Percentiles rank a stretch among this genome's conserved stretches.
Conservation (phyloP, 2,888 invertebrate genomes). For the Icerya purchasi region DNA sequence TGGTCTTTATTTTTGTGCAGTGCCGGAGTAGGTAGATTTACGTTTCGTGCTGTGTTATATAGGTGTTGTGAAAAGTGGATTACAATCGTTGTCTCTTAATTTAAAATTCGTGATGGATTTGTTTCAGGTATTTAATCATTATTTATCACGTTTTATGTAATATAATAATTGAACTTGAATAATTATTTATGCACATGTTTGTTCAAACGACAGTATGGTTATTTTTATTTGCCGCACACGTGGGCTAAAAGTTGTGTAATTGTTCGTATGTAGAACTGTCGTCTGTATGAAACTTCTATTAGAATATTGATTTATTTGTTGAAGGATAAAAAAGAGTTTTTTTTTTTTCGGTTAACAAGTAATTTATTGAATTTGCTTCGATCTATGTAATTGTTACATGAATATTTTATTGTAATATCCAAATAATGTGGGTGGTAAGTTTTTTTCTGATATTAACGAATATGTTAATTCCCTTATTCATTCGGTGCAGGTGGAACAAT, state of each 20-base stretch:
- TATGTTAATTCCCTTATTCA: not conserved
- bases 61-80: not conserved
- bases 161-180: too few species aligned
- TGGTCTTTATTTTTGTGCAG: conserved; percentile 6
- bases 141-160: too few species aligned
- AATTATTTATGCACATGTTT: too few species aligned
- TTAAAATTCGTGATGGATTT: not conserved
- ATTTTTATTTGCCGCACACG: conserved; percentile 14
- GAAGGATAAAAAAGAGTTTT: too few species aligned
- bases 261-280: too few species aligned
- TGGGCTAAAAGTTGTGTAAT: conserved; percentile 8
- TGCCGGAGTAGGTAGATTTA: conserved; percentile 12
- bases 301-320: too few species aligned
- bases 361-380: too few species aligned
- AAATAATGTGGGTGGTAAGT: not conserved
- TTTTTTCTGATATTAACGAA: not conserved
- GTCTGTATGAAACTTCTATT: too few species aligned
- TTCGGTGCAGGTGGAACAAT: not conserved
- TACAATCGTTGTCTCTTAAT: not conserved
- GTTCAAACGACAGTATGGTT: too few species aligned
- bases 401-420: too few species aligned
- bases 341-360: too few species aligned
- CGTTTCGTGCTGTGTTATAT: not conserved
- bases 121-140: not conserved
- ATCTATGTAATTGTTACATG: too few species aligned